These are phyloP conservation scores for Apamea epomidion DNA, from an alignment of 2,888 invertebrate species.

Conservation along the genomic window DNA sequence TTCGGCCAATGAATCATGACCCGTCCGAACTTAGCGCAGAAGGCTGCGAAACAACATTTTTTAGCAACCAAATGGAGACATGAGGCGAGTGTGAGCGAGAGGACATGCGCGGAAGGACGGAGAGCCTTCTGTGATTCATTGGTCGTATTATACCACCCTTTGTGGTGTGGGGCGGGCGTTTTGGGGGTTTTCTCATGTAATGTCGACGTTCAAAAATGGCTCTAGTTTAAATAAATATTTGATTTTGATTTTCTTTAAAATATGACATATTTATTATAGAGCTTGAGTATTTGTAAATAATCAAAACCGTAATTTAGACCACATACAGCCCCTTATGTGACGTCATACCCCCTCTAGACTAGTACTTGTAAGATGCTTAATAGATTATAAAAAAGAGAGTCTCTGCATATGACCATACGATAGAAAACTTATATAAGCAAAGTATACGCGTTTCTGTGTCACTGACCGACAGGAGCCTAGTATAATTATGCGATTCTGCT, in stretches of 20 bases:
- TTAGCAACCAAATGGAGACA: background rate
- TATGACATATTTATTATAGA: background rate
- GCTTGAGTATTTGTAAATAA: slow-evolving; percentile 3
- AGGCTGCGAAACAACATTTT: too few relatives aligned
- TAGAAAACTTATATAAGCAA: background rate
- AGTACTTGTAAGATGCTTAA: too few relatives aligned
- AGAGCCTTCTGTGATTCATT: background rate
- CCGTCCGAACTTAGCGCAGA: background rate
- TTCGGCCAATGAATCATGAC: background rate
- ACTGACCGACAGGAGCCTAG: background rate
- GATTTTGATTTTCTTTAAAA: background rate
- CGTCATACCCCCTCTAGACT: background rate
- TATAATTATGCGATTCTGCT: background rate
- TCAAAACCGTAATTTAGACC: slow-evolving; percentile 18
- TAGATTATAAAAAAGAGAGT: background rate
- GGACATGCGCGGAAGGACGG: background rate
- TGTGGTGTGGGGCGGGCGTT: too few relatives aligned
- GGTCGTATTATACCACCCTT: background rate
- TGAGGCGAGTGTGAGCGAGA: too few relatives aligned
- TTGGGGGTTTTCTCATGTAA: too few relatives aligned
- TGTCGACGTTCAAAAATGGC: too few relatives aligned
- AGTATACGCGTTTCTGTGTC: background rate
- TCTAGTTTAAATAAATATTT: too few relatives aligned
- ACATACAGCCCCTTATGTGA: background rate
- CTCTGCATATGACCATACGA: background rate